A percentile compares a stretch with the other conserved stretches of the same genome.
These are phyloP conservation scores for Terebella lapidaria DNA, from an alignment of 2,888 invertebrate species.

Conservation along the genomic window DNA sequence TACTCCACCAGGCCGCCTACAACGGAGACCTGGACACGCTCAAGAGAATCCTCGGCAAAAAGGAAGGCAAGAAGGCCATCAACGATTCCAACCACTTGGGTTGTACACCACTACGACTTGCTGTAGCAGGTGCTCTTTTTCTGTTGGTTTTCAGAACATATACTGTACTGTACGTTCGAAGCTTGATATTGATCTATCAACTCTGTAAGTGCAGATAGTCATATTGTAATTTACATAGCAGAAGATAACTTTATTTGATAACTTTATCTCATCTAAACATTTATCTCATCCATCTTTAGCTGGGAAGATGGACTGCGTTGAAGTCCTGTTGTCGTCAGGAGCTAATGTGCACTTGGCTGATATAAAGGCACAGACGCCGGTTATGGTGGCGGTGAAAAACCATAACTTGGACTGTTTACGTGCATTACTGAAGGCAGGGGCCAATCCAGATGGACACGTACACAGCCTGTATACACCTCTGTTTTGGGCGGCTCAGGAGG, in stretches of 20 bases:
- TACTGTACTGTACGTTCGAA: no score
- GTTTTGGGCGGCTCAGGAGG: not conserved
- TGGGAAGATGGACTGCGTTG: not conserved
- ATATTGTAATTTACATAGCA: no score
- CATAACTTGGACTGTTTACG: not conserved
- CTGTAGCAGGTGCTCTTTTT: no score
- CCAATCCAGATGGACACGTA: not conserved
- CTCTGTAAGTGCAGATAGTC: no score
- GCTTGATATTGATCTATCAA: no score
- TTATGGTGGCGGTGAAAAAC: not conserved
- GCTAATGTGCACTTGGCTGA: not conserved
- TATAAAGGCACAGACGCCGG: not conserved
- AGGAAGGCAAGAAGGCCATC: not conserved
- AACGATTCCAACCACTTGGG: not conserved
- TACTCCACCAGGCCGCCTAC: not conserved
- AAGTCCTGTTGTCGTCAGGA: not conserved
- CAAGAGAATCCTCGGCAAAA: not conserved
- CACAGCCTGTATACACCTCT: not conserved
- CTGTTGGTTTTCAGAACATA: no score
- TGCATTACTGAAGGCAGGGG: not conserved
- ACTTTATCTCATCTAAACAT: no score
- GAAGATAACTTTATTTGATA: no score
- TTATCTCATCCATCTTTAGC: no score
- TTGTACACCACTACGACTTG: not conserved
- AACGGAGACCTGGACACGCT: not conserved